phyloP scores from a whole-genome alignment of 92 coral and sea anemone genomes.

The Virgularia gustaviana region DNA sequence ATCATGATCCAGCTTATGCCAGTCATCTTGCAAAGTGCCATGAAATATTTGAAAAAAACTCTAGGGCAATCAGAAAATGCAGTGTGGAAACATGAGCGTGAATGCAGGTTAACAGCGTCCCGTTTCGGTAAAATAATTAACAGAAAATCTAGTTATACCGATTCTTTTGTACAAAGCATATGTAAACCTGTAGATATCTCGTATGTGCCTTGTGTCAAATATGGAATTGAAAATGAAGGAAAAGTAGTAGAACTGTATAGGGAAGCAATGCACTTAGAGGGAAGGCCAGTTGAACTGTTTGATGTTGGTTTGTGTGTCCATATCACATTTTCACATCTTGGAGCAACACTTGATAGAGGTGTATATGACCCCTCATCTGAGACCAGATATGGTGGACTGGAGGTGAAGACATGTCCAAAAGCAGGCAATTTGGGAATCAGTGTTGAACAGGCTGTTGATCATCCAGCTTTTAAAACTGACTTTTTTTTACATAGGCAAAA shows the following conservation, averaged over 20 bases:
- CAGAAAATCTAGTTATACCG: conserved; percentile 28
- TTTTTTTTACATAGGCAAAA: neutral
- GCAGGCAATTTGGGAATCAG: conserved; percentile 37
- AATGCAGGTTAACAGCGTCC: conserved; percentile 29
- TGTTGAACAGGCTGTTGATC: conserved; percentile 28
- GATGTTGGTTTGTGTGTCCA: conserved; percentile 46
- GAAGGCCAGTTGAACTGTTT: conserved; percentile 21
- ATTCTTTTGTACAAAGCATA: conserved; percentile 11
- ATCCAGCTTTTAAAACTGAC: conserved; percentile 39
- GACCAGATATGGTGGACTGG: conserved; percentile 42
- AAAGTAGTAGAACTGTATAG: conserved; percentile 36
- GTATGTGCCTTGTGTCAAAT: conserved; percentile 34
- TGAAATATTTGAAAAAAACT: neutral
- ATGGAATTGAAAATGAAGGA: conserved; percentile 43
- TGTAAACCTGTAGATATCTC: conserved; percentile 43
- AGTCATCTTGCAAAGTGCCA: neutral
- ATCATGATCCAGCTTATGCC: too few relatives aligned
- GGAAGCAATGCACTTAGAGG: conserved; percentile 29
- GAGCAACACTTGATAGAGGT: conserved; percentile 40
- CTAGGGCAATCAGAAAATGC: conserved; percentile 32
- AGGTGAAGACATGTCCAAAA: conserved; percentile 44
- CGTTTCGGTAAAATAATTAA: conserved; percentile 34
- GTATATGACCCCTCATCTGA: conserved; percentile 47
- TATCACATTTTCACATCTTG: conserved; percentile 46
- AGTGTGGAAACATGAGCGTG: conserved; percentile 21